Conservation (phyloP, 2,797 vertebrate genomes). For the Sebastes diaconus region DNA sequence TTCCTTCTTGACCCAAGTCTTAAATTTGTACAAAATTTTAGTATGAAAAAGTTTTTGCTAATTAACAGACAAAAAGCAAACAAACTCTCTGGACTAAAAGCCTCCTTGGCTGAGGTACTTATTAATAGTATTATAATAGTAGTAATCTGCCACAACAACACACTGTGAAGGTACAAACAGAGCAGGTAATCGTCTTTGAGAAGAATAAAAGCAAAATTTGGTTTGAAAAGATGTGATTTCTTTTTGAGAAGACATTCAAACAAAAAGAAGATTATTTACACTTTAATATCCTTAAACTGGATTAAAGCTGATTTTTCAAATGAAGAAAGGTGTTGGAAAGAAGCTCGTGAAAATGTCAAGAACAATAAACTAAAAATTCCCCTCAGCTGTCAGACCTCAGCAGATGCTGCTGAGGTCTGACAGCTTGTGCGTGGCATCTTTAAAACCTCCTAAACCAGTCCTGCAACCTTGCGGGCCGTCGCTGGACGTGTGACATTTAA, state of each 20-base stretch:
- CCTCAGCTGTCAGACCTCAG: not conserved
- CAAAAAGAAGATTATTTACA: slow-evolving; percentile 2
- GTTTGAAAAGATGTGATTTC: slow-evolving; percentile 14
- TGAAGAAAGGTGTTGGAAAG: not conserved
- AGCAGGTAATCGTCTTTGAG: slow-evolving; percentile 9
- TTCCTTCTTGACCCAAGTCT: not conserved
- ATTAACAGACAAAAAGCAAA: slow-evolving; percentile 32
- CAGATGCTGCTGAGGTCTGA: slow-evolving; percentile 38
- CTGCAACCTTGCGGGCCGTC: slow-evolving; percentile 17
- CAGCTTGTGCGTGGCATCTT: slow-evolving; percentile 36
- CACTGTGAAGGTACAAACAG: slow-evolving; percentile 10
- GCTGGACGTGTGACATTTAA: slow-evolving; percentile 53
- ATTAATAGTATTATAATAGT: not conserved
- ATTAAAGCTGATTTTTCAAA: slow-evolving; percentile 4
- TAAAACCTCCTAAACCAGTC: slow-evolving; percentile 43
- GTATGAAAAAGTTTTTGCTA: slow-evolving; percentile 11
- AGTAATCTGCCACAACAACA: not conserved
- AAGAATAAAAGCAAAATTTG: slow-evolving; percentile 7
- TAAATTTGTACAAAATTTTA: slow-evolving; percentile 4
- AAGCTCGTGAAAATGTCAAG: slow-evolving; percentile 14
- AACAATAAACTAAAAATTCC: slow-evolving; percentile 19
- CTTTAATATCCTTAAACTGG: not conserved
- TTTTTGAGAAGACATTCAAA: not conserved
- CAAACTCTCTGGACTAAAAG: slow-evolving; percentile 3
- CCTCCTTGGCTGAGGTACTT: slow-evolving; percentile 13